Percentiles rank a stretch among this genome's conserved stretches.
Conservation (phyloP, 2,888 invertebrate genomes). For the Eulithis prunata region DNA sequence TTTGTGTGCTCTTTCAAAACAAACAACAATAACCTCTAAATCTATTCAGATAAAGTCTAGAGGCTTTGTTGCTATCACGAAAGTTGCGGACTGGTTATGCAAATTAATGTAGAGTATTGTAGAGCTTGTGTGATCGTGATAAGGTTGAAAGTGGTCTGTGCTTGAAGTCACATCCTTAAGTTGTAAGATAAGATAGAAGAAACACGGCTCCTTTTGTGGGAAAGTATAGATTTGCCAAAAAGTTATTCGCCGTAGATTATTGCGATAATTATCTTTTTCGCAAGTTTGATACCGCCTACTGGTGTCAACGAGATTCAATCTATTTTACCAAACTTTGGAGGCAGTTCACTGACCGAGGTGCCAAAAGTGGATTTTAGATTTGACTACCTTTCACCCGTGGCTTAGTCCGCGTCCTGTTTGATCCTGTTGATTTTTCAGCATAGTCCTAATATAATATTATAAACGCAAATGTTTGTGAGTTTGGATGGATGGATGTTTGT, state of each 20-base stretch:
- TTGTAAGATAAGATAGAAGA: conserved; percentile 65
- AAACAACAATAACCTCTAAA: conserved; percentile 45
- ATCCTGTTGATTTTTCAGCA: too few relatives aligned
- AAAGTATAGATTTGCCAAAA: conserved; percentile 50
- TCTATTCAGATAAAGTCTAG: conserved; percentile 35
- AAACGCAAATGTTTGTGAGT: too few relatives aligned
- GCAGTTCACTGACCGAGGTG: too few relatives aligned
- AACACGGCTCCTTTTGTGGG: conserved; percentile 61
- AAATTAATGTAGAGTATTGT: conserved; percentile 30
- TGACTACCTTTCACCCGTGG: too few relatives aligned
- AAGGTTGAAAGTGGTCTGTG: conserved; percentile 39
- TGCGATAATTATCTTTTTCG: conserved; percentile 24
- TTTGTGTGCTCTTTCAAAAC: conserved; percentile 30
- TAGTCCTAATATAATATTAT: too few relatives aligned
- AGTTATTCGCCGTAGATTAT: conserved; percentile 43
- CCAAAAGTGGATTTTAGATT: too few relatives aligned
- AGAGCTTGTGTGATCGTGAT: conserved; percentile 26
- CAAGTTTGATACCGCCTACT: conserved; percentile 1
- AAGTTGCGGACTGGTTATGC: conserved; percentile 17
- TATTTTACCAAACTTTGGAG: too few relatives aligned
- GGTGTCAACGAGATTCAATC: too few relatives aligned
- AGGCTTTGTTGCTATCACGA: conserved; percentile 31
- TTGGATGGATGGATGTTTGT: too few relatives aligned
- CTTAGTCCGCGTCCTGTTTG: too few relatives aligned
- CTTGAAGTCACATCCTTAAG: conserved; percentile 61